Conservation (phyloP, 2,797 vertebrate species). For the Myotis daubentonii region DNA sequence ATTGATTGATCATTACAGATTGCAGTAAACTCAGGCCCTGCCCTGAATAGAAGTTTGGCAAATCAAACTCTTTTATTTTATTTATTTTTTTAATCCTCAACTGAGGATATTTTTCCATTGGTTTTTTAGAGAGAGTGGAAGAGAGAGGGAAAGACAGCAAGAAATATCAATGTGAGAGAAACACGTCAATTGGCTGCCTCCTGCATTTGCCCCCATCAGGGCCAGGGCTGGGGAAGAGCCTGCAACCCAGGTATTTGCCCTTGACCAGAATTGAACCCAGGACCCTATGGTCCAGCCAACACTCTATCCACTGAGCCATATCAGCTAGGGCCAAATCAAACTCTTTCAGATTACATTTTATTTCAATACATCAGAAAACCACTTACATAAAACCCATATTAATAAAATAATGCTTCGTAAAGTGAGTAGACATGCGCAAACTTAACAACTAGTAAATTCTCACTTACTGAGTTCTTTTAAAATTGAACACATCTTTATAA, state of each 20-base stretch:
- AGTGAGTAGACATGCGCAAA: neutral
- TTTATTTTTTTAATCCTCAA: neutral
- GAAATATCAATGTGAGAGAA: no score
- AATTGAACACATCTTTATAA: neutral
- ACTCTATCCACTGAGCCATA: no score
- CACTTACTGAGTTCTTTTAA: slow-evolving; percentile 19
- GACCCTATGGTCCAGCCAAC: no score
- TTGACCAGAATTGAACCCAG: no score
- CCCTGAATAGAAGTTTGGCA: neutral
- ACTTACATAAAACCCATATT: neutral
- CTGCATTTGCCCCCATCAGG: no score
- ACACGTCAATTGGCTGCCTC: no score
- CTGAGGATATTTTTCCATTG: no score
- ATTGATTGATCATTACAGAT: neutral
- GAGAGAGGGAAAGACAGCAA: no score
- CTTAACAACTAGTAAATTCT: slow-evolving; percentile 40
- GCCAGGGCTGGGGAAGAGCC: no score
- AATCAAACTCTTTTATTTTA: neutral
- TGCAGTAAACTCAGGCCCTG: neutral
- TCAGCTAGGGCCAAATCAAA: neutral
- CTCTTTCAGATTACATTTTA: neutral
- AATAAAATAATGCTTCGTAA: slow-evolving; percentile 41
- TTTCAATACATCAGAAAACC: neutral
- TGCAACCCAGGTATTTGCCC: no score
- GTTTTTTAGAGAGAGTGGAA: no score